Percentiles rank a stretch among this genome's conserved stretches.
Conservation (phyloP, 2,113 vertebrate species). For the Leiothrix lutea region DNA sequence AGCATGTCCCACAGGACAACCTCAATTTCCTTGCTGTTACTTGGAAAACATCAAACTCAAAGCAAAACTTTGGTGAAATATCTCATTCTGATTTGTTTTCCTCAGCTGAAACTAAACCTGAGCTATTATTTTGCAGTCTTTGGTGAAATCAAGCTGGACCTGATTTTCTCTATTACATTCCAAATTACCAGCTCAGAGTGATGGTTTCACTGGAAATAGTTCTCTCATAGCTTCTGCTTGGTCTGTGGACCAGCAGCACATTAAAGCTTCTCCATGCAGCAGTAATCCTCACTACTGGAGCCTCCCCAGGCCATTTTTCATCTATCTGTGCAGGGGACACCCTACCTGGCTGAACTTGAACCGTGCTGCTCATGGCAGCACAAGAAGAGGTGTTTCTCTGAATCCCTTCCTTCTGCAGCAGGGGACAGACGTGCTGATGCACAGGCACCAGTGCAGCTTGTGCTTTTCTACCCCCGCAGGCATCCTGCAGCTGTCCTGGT, state of each 20-base stretch:
- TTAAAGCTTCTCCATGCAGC: not conserved
- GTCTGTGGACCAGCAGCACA: not conserved
- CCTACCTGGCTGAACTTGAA: not conserved
- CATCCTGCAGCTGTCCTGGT: not conserved
- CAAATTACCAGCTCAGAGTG: not conserved
- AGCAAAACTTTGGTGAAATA: not conserved
- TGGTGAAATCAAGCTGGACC: not conserved
- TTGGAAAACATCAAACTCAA: not conserved
- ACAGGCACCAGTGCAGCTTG: not conserved
- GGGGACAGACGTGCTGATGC: not conserved
- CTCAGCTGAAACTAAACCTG: not conserved
- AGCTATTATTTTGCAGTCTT: not conserved
- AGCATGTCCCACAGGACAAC: not conserved
- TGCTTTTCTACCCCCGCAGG: not conserved
- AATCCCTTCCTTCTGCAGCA: not conserved
- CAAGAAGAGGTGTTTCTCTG: not conserved
- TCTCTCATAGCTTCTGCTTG: not conserved
- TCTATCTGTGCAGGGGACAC: not conserved
- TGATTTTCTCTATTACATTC: not conserved
- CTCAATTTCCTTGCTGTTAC: not conserved
- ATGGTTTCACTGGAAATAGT: not conserved
- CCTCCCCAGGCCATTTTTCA: not conserved
- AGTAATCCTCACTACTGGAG: not conserved
- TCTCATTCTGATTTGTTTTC: not conserved
- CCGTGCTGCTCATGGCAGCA: not conserved